Percentiles rank a stretch among this genome's conserved stretches.
phyloP scores from a whole-genome alignment of 2,888 invertebrate species.

The Chymomyza fuscimana region DNA sequence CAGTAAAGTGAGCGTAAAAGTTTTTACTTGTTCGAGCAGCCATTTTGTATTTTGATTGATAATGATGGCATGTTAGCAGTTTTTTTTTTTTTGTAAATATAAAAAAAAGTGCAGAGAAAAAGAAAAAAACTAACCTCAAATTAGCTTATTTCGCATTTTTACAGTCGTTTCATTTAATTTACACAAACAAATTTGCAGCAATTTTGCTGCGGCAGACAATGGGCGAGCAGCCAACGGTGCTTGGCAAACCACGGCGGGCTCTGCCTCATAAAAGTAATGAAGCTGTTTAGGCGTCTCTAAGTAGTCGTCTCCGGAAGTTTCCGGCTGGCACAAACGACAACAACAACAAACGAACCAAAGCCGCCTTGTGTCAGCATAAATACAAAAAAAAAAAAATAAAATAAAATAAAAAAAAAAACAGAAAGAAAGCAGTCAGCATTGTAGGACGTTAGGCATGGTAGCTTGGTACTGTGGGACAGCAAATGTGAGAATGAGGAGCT shows the following conservation, averaged over 20 bases:
- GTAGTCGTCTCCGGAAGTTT: conserved; percentile 72
- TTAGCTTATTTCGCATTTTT: conserved; percentile 74
- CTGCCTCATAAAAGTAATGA: conserved; percentile 72
- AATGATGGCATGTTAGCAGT: conserved; percentile 39
- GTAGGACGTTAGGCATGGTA: not conserved
- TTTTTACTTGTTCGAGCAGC: conserved; percentile 15
- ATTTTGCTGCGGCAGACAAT: conserved; percentile 55
- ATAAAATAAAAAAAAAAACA: conserved; percentile 12
- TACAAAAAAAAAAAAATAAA: not conserved
- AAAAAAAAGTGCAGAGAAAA: not conserved
- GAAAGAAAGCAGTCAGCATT: conserved; percentile 1
- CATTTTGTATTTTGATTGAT: conserved; percentile 64
- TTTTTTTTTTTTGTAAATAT: no score
- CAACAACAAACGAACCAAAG: conserved; percentile 17
- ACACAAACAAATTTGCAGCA: conserved; percentile 74
- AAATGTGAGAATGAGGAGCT: not conserved
- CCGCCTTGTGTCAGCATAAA: conserved; percentile 60
- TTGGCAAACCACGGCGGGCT: conserved; percentile 14
- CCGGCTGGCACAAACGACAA: conserved; percentile 25
- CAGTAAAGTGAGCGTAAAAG: conserved; percentile 51
- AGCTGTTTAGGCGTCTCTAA: conserved; percentile 75
- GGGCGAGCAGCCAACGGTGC: conserved; percentile 66
- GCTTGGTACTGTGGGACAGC: not conserved
- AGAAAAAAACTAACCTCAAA: conserved; percentile 66
- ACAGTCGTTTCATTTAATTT: conserved; percentile 75